Evolutionary conservation across 2,888 invertebrate genomes (phyloP), one percentile per base, ranked within the genome.

Genomic region (Teleogryllus oceanicus): DNA sequence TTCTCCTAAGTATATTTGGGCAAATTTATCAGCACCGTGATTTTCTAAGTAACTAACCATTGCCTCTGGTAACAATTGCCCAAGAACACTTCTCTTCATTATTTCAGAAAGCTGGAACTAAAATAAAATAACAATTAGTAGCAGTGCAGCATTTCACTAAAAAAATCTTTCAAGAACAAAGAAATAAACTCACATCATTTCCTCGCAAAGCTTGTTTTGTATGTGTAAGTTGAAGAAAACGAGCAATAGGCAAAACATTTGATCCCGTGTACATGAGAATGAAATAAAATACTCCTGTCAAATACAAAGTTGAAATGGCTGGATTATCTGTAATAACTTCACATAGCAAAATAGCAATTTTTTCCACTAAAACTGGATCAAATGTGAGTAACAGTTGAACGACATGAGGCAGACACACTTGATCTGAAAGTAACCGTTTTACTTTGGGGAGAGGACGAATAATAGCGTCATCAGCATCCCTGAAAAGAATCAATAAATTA

Each of bases 41-140:
- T 99, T 98, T 87, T 99, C 99, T 80, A 99, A 89, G 87, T 98
- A 99, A 85, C 97, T 98, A 2, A 99, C 96, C 97, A 99, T 99
- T 0, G 99, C 99, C 86, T 99, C 99, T 0, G 99, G 99, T 80
- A 99, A 87, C 80, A 99, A 88, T 85, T 96, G 97, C 0, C 97
- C 96, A 75, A 99, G 89, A 83, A 99, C 94, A 85, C 97, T 98
- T 80, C 96, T 91, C 86, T 95, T 94, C 93, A 97, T 95, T 84
- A 98, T 94, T 85, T 94, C 95, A 2, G 94, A 93, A 81, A 88
- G 89, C 11, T 90, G 86, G 50, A 81, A 82, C 84, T 85, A 78
- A 49, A 12, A 81, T 49, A 62, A 77, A 79, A 75, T 79, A 78
- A 76, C 75, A 11, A 87, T 85, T 16, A 85, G 1, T 24, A 18